Evolutionary conservation across 2,113 vertebrate species (phyloP).

Genomic region (Ginglymostoma cirratum): DNA sequence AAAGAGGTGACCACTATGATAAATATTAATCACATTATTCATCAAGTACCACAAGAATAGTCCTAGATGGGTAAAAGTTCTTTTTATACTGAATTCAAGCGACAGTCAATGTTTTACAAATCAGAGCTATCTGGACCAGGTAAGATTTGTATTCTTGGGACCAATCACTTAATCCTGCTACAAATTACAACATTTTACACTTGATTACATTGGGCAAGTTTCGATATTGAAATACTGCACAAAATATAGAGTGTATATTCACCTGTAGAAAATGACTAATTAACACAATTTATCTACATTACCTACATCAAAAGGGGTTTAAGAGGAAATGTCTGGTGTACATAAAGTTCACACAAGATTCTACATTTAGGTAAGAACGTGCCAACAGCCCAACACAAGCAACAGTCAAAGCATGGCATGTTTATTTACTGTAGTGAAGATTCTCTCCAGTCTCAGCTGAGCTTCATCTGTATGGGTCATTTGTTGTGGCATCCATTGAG

Average conservation of each 20-base stretch:
- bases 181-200: background rate
- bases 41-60: background rate
- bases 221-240: background rate
- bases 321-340: background rate
- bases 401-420: background rate
- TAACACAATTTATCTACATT: background rate
- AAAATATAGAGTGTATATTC: background rate
- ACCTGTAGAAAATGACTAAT: background rate
- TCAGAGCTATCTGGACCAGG: background rate
- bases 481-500: conserved; percentile 43
- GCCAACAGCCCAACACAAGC: background rate
- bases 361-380: background rate
- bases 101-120: background rate
- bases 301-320: background rate
- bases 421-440: conserved; percentile 73
- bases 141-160: background rate
- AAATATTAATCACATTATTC: background rate
- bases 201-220: background rate
- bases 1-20: background rate
- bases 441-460: conserved; percentile 80
- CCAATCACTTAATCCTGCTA: background rate
- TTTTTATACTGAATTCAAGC: background rate
- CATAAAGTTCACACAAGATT: background rate
- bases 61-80: background rate
- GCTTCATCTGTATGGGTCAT: conserved; percentile 75